Percentiles rank a stretch among this genome's conserved stretches.
Conservation (phyloP, 2,113 vertebrate genomes). For the Oreochromis aureus region DNA sequence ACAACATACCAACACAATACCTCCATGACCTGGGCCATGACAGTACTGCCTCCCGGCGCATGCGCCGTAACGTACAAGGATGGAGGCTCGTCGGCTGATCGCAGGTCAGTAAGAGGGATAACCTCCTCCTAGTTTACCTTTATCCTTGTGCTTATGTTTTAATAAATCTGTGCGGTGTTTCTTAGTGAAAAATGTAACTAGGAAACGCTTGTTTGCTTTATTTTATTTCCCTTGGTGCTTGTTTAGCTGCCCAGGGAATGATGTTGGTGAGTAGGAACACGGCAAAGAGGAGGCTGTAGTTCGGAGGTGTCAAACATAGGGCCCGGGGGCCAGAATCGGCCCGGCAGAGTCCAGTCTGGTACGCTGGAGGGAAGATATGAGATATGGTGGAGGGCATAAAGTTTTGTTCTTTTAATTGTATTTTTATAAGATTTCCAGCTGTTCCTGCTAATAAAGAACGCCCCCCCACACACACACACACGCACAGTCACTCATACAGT, state of each 20-base stretch:
- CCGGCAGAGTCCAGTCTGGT: neutral
- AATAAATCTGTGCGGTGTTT: neutral
- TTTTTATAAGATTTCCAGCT: neutral
- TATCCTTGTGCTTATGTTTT: neutral
- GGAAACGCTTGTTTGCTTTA: rapidly evolving
- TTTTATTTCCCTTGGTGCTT: neutral
- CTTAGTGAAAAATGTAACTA: neutral
- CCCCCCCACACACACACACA: rapidly evolving
- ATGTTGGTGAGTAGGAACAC: neutral
- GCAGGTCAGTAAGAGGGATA: neutral
- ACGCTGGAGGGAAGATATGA: rapidly evolving
- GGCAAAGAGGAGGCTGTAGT: neutral
- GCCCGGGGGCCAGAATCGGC: neutral
- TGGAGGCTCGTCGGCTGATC: neutral
- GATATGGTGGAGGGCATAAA: rapidly evolving
- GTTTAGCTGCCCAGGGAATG: neutral
- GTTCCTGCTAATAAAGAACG: neutral
- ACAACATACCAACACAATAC: slow-evolving; percentile 40
- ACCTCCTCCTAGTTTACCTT: neutral
- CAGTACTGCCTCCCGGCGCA: neutral
- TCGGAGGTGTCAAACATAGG: neutral
- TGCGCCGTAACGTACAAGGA: neutral
- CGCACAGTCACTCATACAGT: neutral
- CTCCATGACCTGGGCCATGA: slow-evolving; percentile 41
- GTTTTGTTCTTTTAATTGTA: neutral